Percentiles rank a stretch among this genome's conserved stretches.
Conservation (phyloP, 2,797 vertebrate species). For the Epinephelus malabaricus region DNA sequence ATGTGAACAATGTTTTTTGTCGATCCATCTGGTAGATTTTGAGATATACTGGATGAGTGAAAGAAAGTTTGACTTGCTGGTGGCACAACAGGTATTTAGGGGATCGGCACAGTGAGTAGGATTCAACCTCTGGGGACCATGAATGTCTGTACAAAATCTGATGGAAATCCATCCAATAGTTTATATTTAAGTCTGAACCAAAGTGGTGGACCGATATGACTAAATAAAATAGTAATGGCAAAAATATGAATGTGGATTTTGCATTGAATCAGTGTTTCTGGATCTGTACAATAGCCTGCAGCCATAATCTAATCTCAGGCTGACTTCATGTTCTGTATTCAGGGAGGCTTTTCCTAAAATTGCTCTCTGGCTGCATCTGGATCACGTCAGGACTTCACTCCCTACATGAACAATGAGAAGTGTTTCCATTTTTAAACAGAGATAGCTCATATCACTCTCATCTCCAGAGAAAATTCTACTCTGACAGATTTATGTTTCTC, state of each 20-base stretch:
- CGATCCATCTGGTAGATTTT: no score
- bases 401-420: slow-evolving; percentile 48
- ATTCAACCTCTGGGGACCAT: neutral
- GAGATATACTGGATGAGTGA: neutral
- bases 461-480: slow-evolving; percentile 26
- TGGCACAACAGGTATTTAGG: neutral
- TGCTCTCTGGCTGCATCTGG: slow-evolving; percentile 63
- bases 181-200: neutral
- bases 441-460: slow-evolving; percentile 30
- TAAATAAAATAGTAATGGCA: neutral
- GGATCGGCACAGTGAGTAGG: neutral
- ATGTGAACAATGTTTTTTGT: no score
- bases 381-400: slow-evolving; percentile 64
- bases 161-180: neutral
- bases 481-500: slow-evolving; percentile 33
- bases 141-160: neutral
- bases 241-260: neutral
- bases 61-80: neutral
- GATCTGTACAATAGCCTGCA: neutral
- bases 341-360: slow-evolving; percentile 22
- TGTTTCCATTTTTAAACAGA: slow-evolving; percentile 57
- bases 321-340: slow-evolving; percentile 17
- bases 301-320: slow-evolving; percentile 16
- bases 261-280: neutral
- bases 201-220: neutral